Evolutionary conservation across 2,797 vertebrate species (phyloP).

Genomic region (Cuculus canorus): DNA sequence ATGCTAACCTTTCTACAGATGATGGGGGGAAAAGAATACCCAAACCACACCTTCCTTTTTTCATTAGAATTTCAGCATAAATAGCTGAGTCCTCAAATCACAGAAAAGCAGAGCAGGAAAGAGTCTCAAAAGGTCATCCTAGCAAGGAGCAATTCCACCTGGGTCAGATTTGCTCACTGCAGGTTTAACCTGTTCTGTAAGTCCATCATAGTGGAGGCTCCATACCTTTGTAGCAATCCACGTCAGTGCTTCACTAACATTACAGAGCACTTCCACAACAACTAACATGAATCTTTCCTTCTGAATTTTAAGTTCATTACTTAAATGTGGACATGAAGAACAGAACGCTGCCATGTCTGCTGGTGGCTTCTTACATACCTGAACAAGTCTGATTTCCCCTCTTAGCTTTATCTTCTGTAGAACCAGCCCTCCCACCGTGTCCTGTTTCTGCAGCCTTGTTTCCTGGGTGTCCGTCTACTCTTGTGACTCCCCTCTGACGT

Average conservation of each 20-base stretch:
- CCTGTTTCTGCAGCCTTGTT: background rate
- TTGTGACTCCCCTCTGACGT: background rate
- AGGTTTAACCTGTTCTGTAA: background rate
- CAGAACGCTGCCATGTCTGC: background rate
- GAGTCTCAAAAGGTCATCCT: background rate
- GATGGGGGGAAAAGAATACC: rapidly evolving
- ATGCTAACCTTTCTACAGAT: background rate
- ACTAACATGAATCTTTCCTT: background rate
- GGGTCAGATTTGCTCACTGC: background rate
- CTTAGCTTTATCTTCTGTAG: background rate
- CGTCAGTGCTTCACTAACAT: background rate
- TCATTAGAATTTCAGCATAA: background rate
- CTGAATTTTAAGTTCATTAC: background rate
- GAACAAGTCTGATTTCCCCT: background rate
- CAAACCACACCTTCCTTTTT: background rate
- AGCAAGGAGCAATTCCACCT: background rate
- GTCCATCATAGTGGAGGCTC: background rate
- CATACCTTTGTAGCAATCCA: background rate
- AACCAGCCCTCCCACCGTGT: background rate
- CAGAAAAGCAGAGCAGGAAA: background rate
- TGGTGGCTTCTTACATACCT: background rate
- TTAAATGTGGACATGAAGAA: background rate
- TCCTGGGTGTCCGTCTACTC: background rate
- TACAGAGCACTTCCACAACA: background rate
- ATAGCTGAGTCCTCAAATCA: background rate